Percentiles rank a stretch among this genome's conserved stretches.
Conservation (phyloP, 2,797 vertebrate species). For the Cynodonichthys magdalenae region DNA sequence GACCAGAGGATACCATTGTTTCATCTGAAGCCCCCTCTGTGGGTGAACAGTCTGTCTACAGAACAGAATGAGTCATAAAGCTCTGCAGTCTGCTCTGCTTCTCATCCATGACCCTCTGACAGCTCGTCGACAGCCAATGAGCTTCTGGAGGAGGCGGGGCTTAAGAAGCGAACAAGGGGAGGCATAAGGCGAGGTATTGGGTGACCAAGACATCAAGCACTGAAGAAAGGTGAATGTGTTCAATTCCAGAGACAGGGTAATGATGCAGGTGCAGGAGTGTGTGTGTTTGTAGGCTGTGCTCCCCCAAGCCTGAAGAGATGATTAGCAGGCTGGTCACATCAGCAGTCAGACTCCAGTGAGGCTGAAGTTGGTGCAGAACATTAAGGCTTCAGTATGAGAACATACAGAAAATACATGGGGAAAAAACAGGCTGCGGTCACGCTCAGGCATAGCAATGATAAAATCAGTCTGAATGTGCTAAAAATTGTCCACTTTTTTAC, state of each 20-base stretch:
- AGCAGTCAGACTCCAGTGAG: conserved; percentile 44
- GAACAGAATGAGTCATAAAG: conserved; percentile 57
- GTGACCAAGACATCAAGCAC: conserved; percentile 20
- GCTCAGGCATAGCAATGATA: not conserved
- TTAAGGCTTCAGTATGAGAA: conserved; percentile 17
- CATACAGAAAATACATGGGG: conserved; percentile 6
- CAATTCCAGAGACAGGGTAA: conserved; percentile 11
- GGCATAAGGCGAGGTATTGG: not conserved
- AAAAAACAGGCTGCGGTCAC: not conserved
- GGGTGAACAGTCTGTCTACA: conserved; percentile 27
- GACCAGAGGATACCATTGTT: conserved; percentile 5
- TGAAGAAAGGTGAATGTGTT: conserved; percentile 23
- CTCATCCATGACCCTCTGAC: conserved; percentile 36
- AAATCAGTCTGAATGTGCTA: not conserved
- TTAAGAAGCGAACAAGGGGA: not conserved
- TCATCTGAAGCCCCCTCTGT: not conserved
- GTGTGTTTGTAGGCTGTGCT: not conserved
- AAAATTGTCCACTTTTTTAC: too few relatives aligned
- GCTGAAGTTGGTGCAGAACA: conserved; percentile 42
- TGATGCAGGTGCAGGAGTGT: conserved; percentile 8
- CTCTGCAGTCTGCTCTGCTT: conserved; percentile 55
- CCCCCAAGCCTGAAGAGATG: conserved; percentile 14
- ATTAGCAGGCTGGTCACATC: conserved; percentile 65
- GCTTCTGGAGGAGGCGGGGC: conserved; percentile 26
- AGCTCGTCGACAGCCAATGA: conserved; percentile 44